Conservation (phyloP, 2,113 vertebrate genomes). For the Percopsis transmontana region DNA sequence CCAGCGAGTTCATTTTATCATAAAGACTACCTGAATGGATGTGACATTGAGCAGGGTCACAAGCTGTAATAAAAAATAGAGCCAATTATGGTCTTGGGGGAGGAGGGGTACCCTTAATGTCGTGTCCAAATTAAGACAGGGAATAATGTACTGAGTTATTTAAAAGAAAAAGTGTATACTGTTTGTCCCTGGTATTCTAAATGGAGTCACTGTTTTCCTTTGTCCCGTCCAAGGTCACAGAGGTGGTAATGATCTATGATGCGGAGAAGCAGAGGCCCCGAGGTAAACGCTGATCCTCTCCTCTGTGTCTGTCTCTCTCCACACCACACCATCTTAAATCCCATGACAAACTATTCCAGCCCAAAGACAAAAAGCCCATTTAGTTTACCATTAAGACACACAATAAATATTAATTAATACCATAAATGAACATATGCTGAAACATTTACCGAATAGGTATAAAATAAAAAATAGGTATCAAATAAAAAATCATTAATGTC, state of each 20-base stretch:
- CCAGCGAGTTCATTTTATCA: slow-evolving; percentile 29
- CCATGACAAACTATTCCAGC: slow-evolving; percentile 94
- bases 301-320: slow-evolving; percentile 68
- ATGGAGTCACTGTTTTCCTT: slow-evolving; percentile 66
- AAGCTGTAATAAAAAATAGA: slow-evolving; percentile 8
- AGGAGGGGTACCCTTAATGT: slow-evolving; percentile 13
- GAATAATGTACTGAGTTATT: slow-evolving; percentile 40
- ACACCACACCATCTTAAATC: slow-evolving; percentile 81
- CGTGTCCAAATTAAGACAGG: slow-evolving; percentile 29
- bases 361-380: slow-evolving; percentile 68
- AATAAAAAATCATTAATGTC: too few relatives aligned
- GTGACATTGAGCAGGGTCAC: slow-evolving; percentile 51
- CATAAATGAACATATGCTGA: neutral
- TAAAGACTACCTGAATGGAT: slow-evolving; percentile 46
- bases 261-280: slow-evolving; percentile 99
- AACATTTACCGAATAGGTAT: too few relatives aligned
- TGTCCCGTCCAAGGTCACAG: slow-evolving; percentile 91
- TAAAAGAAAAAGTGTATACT: slow-evolving; percentile 15
- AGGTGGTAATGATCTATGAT: slow-evolving; percentile 99
- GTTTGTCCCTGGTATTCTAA: slow-evolving; percentile 51
- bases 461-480: too few relatives aligned
- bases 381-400: slow-evolving; percentile 1
- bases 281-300: slow-evolving; percentile 97
- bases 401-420: neutral
- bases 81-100: neutral